These are phyloP conservation scores for Sebastiscus albofasciatus DNA, from an alignment of 2,797 vertebrate species.

Conservation along the genomic window DNA sequence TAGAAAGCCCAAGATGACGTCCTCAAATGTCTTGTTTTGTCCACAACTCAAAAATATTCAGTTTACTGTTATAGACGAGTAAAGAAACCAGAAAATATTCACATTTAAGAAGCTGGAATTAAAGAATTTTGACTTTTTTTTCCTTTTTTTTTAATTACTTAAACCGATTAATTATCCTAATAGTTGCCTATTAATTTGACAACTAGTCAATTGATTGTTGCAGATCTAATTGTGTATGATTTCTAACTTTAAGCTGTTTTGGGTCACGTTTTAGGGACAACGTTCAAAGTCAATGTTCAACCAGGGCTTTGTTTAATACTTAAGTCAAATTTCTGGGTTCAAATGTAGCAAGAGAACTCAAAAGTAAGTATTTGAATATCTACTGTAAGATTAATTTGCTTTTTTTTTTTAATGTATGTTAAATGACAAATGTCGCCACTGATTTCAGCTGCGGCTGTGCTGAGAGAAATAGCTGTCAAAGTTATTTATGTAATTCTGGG, in stretches of 20 bases:
- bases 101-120: too few relatives aligned
- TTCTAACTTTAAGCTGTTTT: not conserved
- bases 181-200: too few relatives aligned
- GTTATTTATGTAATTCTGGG: constrained; percentile 43
- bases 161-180: too few relatives aligned
- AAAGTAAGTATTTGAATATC: not conserved
- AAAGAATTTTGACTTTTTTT: too few relatives aligned
- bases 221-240: too few relatives aligned
- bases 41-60: too few relatives aligned
- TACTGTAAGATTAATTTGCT: not conserved
- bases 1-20: too few relatives aligned
- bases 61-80: too few relatives aligned
- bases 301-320: not conserved
- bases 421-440: not conserved
- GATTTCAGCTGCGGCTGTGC: not conserved
- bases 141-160: too few relatives aligned
- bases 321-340: not conserved
- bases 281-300: not conserved
- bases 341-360: not conserved
- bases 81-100: too few relatives aligned
- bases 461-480: constrained; percentile 26
- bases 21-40: too few relatives aligned
- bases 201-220: too few relatives aligned
- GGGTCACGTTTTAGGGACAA: not conserved
- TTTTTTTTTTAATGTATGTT: not conserved